Percentiles rank a stretch among this genome's conserved stretches.
These are phyloP conservation scores for Subacronicta megacephala DNA, from an alignment of 2,888 invertebrate genomes.

Conservation along the genomic window DNA sequence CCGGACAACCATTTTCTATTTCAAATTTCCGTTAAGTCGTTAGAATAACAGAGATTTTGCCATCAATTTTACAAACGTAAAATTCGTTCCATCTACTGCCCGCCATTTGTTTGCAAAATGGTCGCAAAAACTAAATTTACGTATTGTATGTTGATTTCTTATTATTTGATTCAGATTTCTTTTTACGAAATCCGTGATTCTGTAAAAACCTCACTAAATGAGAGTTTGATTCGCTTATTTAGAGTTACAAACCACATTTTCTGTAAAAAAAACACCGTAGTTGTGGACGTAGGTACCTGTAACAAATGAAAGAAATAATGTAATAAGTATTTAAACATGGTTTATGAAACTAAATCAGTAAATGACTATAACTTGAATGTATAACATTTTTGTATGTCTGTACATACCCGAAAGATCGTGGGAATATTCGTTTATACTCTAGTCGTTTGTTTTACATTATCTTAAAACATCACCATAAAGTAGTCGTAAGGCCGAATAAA, in stretches of 20 bases:
- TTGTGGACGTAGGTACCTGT: constrained; percentile 38
- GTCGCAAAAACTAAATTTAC: constrained; percentile 40
- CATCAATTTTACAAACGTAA: constrained; percentile 18
- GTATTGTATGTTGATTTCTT: constrained; percentile 23
- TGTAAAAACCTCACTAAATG: constrained; percentile 17
- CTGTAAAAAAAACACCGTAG: constrained; percentile 1
- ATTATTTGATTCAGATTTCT: constrained; percentile 26
- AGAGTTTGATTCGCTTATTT: constrained; percentile 20
- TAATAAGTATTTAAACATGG: neutral
- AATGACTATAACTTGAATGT: too few relatives aligned
- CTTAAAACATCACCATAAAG: constrained; percentile 10
- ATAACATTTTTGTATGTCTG: too few relatives aligned
- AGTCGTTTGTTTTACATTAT: constrained; percentile 13
- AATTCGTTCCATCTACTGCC: constrained; percentile 42
- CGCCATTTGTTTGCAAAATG: constrained; percentile 35
- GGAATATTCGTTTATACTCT: constrained; percentile 14
- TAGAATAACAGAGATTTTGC: constrained; percentile 21
- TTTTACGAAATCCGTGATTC: constrained; percentile 36
- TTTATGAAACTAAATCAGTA: too few relatives aligned
- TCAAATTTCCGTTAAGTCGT: constrained; percentile 15
- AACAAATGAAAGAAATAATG: constrained; percentile 21
- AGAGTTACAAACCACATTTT: constrained; percentile 10
- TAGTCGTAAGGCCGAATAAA: constrained; percentile 10
- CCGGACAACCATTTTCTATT: constrained; percentile 14
- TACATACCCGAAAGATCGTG: too few relatives aligned